Conservation (phyloP, 2,797 vertebrate genomes). For the Cyprinella venusta region DNA sequence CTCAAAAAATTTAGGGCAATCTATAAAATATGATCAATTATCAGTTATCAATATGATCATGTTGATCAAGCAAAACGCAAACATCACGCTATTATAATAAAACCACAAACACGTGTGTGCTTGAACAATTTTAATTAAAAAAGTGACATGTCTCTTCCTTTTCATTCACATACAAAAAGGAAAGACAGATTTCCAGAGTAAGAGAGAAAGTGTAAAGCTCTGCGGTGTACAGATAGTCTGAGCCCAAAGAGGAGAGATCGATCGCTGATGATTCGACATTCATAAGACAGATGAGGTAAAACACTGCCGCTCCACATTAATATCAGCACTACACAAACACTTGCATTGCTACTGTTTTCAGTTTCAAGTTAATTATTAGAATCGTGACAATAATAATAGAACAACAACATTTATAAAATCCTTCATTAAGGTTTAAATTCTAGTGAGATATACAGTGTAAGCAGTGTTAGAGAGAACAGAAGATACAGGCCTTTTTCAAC, state of each 20-base stretch:
- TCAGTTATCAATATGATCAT: no score
- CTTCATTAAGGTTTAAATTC: slow-evolving; percentile 28
- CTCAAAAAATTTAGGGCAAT: no score
- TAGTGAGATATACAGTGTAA: slow-evolving; percentile 18
- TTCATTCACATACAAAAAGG: slow-evolving; percentile 50
- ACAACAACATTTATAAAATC: slow-evolving; percentile 18
- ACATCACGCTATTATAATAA: slow-evolving; percentile 13
- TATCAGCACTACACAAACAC: slow-evolving; percentile 41
- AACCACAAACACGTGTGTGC: slow-evolving; percentile 22
- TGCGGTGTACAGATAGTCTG: not conserved
- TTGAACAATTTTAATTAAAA: slow-evolving; percentile 53
- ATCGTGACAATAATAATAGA: slow-evolving; percentile 20
- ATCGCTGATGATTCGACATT: slow-evolving; percentile 25
- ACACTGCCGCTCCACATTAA: slow-evolving; percentile 9
- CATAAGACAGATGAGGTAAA: slow-evolving; percentile 30
- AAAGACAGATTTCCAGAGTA: slow-evolving; percentile 31
- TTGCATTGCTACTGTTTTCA: slow-evolving; percentile 50
- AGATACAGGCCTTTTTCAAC: not conserved
- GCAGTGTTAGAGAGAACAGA: slow-evolving; percentile 21
- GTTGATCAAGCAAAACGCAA: not conserved
- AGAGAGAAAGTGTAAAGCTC: slow-evolving; percentile 34
- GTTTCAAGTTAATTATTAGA: slow-evolving; percentile 38
- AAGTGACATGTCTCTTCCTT: slow-evolving; percentile 34
- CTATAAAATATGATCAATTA: no score
- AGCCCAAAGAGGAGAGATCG: not conserved